Conservation (phyloP, 2,888 invertebrate species). For the Eupithecia insigniata region DNA sequence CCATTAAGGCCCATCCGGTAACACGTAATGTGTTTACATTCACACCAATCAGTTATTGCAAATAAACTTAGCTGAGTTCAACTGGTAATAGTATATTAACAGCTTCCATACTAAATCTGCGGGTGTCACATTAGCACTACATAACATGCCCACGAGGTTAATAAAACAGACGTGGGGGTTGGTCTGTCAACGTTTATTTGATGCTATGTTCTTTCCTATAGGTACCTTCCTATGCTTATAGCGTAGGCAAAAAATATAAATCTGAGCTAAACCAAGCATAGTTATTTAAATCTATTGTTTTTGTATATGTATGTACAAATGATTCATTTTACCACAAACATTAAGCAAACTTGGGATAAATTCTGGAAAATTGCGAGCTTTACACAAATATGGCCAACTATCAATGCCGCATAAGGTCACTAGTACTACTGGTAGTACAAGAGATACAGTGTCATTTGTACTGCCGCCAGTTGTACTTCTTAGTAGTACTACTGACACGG, state of each 20-base stretch:
- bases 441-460: too few species aligned
- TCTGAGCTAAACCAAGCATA: too few species aligned
- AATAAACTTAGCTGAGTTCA: conserved; percentile 20
- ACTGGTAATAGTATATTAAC: not conserved
- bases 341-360: not conserved
- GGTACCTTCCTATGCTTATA: not conserved
- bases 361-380: not conserved
- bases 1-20: conserved; percentile 41
- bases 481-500: too few species aligned
- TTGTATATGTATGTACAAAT: too few species aligned
- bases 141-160: not conserved
- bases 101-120: conserved; percentile 2
- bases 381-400: too few species aligned
- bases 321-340: too few species aligned
- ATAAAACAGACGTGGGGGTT: conserved; percentile 3
- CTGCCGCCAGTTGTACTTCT: too few species aligned
- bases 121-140: not conserved
- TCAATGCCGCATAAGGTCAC: too few species aligned
- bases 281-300: too few species aligned
- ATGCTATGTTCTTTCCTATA: not conserved
- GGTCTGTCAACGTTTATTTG: not conserved
- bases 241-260: not conserved
- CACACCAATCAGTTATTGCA: conserved; percentile 34
- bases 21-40: conserved; percentile 43
- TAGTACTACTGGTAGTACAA: too few species aligned